Conservation (phyloP, 2,113 vertebrate species). For the Anthoscopus minutus region DNA sequence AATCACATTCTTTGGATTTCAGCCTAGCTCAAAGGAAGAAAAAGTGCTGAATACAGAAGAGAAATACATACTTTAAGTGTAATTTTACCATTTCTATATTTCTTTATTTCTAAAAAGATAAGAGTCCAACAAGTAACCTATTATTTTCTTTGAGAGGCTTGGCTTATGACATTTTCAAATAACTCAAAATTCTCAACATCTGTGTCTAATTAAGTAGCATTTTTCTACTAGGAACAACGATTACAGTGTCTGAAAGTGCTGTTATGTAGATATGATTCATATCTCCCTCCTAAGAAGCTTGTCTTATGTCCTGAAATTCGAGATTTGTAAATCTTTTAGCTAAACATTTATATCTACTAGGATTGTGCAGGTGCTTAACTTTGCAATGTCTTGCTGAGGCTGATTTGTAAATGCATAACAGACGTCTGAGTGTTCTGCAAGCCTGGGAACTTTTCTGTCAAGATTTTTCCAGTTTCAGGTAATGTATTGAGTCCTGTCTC, state of each 20-base stretch:
- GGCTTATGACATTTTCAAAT: background rate
- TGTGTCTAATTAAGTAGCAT: slow-evolving; percentile 28
- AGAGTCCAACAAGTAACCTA: background rate
- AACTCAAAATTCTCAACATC: slow-evolving; percentile 32
- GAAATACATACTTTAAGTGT: background rate
- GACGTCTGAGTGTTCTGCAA: background rate
- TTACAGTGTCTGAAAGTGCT: slow-evolving; percentile 29
- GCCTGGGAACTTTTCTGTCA: slow-evolving; percentile 6
- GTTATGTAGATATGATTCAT: slow-evolving; percentile 31
- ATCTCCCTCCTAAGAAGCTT: slow-evolving; percentile 1
- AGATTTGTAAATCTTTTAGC: slow-evolving; percentile 39
- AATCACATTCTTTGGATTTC: background rate
- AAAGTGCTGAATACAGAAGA: background rate
- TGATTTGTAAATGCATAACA: slow-evolving; percentile 16
- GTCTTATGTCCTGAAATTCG: background rate
- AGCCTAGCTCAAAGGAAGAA: background rate
- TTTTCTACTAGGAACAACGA: slow-evolving; percentile 25
- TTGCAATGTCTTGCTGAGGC: slow-evolving; percentile 1
- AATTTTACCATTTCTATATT: background rate
- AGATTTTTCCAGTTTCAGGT: background rate
- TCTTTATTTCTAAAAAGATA: background rate
- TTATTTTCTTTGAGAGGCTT: background rate
- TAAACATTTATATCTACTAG: slow-evolving; percentile 46
- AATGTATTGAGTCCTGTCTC: background rate
- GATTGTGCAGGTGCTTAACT: slow-evolving; percentile 48